Evolutionary conservation across 1,140 invertebrate genomes (phyloP).

Genomic region (Cydia amplana): DNA sequence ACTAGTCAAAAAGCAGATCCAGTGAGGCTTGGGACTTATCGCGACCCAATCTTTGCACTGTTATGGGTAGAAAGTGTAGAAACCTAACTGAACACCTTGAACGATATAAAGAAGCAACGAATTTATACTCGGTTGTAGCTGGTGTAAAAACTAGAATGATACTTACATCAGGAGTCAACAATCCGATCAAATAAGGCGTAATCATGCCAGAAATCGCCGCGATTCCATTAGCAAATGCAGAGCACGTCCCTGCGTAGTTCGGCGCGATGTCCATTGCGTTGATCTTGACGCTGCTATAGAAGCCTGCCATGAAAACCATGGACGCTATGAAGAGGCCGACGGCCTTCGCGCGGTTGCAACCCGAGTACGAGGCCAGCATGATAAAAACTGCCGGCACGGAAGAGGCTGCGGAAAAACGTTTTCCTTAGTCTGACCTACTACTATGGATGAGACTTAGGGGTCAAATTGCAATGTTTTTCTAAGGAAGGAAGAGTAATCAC

Average conservation of each 20-base stretch:
- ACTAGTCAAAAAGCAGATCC: too few species aligned
- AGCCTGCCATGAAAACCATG: slow-evolving; percentile 88
- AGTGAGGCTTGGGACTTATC: too few species aligned
- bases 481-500: neutral
- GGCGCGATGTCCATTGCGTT: slow-evolving; percentile 92
- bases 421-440: slow-evolving; percentile 20
- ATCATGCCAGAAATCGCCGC: slow-evolving; percentile 90
- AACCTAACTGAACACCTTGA: too few species aligned
- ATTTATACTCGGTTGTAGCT: too few species aligned
- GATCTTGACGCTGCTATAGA: slow-evolving; percentile 88
- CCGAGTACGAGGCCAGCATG: slow-evolving; percentile 89
- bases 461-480: neutral
- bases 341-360: slow-evolving; percentile 83
- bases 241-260: slow-evolving; percentile 90
- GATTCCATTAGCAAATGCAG: slow-evolving; percentile 91
- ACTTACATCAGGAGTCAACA: slow-evolving; percentile 86
- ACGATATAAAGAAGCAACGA: too few species aligned
- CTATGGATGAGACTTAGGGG: neutral
- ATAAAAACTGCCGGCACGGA: slow-evolving; percentile 87
- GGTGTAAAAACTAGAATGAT: neutral
- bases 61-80: too few species aligned
- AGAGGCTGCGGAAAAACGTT: slow-evolving; percentile 80
- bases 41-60: too few species aligned
- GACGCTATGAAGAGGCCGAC: slow-evolving; percentile 85
- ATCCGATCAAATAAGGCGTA: slow-evolving; percentile 85